Percentiles rank a stretch among this genome's conserved stretches.
phyloP scores from a whole-genome alignment of 2,888 invertebrate genomes.

The Tuta absoluta region DNA sequence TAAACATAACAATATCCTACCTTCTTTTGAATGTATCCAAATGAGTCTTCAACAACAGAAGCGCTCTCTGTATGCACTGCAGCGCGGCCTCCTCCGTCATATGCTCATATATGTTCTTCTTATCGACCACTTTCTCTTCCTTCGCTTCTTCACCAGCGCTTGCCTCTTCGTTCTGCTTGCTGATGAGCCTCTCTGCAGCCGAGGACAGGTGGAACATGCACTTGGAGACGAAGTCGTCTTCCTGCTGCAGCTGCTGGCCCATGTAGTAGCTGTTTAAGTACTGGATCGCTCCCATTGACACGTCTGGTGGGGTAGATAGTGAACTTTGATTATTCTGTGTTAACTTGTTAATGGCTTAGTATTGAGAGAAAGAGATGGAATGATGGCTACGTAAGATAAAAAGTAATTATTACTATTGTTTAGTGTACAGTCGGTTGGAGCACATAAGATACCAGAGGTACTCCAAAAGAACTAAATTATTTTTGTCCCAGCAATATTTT shows the following conservation, averaged over 20 bases:
- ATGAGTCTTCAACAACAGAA: constrained; percentile 94
- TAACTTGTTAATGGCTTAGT: neutral
- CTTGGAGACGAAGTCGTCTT: constrained; percentile 95
- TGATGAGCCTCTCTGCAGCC: constrained; percentile 87
- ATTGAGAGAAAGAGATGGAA: neutral
- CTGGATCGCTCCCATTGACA: constrained; percentile 96
- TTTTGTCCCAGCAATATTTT: no score
- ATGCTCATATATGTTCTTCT: constrained; percentile 72
- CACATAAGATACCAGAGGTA: no score
- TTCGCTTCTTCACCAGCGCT: constrained; percentile 47
- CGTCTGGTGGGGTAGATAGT: constrained; percentile 78
- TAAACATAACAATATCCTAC: constrained; percentile 58
- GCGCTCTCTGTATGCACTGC: constrained; percentile 93
- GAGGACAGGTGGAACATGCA: constrained; percentile 96
- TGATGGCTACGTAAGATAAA: no score
- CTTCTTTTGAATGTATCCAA: constrained; percentile 94
- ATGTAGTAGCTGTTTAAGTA: constrained; percentile 97
- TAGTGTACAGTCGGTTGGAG: no score
- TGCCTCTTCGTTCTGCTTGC: constrained; percentile 60
- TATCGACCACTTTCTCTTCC: constrained; percentile 64
- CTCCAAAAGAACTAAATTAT: no score
- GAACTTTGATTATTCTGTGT: neutral
- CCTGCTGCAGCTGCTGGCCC: constrained; percentile 93
- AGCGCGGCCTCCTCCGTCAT: constrained; percentile 89
- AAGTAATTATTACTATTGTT: no score